Base-by-base conservation (phyloP, 2,113 vertebrate species). In the Pedetes capensis region DNA sequence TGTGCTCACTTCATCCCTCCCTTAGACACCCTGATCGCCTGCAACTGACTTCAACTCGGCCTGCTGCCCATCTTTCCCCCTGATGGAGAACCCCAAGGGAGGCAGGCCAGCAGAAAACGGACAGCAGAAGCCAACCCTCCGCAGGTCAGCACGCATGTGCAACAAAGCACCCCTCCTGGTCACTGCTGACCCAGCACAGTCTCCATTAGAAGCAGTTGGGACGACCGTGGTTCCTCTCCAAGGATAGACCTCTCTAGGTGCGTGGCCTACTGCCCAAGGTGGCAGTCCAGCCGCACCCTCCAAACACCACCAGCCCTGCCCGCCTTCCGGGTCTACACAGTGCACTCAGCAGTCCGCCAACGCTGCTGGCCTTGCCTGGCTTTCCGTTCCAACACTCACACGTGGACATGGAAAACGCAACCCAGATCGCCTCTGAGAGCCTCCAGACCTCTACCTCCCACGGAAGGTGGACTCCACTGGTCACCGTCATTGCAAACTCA, bases 1-100 rank as follows among this genome's bases (percentile, higher is more conserved):
- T 39, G 8, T 20, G 2, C 9, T 37, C 29, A 20, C 12, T 29
- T 29, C 27, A n/a, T 17, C 37, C 10, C 25, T 32, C 0, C 1
- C 11, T 5, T 29, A 55, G 32, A 34, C 78, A 47, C 23, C 8
- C 2, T 11, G 16, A 7, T 8, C 44, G 20, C 39, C 34, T 29
- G 1, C 3, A 10, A 76, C 34, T 10, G 55, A 49, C 42, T 42
- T 49, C 7, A 7, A 61, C 20, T 47, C 55, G 51, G 29, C 39
- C n/a, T 6, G 5, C 14, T 10, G 42, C 44, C 59, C 16, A 9
- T 55, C 22, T 47, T 59, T 5, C 5, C 7, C 0, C 2, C n/a
- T 29, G 10, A 23, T 1, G n/a, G 9, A 64, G 34, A 63, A 59
- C n/a, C 8, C 57, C 6, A 25, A 7, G 0, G 18, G 55, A 84